These are phyloP conservation scores for Drosophila rubida DNA, from an alignment of 2,888 invertebrate genomes.

Conservation along the genomic window DNA sequence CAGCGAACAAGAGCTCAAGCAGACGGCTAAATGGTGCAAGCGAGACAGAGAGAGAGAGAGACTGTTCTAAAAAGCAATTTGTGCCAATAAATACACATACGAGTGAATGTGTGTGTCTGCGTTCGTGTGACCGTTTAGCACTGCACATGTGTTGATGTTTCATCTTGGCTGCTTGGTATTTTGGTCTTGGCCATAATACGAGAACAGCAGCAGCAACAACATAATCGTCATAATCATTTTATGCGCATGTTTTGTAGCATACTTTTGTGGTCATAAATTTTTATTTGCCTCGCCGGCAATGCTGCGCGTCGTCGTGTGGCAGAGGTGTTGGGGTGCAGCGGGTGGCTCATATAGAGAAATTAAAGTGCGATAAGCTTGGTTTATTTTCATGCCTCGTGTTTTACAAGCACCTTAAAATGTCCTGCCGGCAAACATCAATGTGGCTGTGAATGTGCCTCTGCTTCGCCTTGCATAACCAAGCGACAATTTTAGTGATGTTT, in stretches of 20 bases:
- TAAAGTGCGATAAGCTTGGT: slow-evolving; percentile 75
- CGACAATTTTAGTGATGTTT: slow-evolving; percentile 28
- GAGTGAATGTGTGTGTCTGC: slow-evolving; percentile 26
- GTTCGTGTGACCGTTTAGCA: slow-evolving; percentile 44
- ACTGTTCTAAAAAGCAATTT: slow-evolving; percentile 73
- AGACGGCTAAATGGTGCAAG: slow-evolving; percentile 29
- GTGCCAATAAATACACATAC: slow-evolving; percentile 75
- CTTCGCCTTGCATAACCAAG: slow-evolving; percentile 24
- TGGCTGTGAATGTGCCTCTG: slow-evolving; percentile 3
- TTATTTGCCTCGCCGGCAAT: slow-evolving; percentile 66
- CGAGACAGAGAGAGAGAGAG: slow-evolving; percentile 8
- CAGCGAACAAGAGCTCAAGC: slow-evolving; percentile 7
- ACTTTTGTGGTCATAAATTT: slow-evolving; percentile 77
- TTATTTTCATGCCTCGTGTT: slow-evolving; percentile 61
- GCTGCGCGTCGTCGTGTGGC: slow-evolving; percentile 38
- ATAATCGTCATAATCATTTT: slow-evolving; percentile 81
- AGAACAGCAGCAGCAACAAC: slow-evolving; percentile 38
- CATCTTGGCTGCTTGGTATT: slow-evolving; percentile 40
- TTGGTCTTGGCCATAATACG: slow-evolving; percentile 44
- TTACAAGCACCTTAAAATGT: slow-evolving; percentile 54
- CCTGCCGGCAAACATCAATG: slow-evolving; percentile 9
- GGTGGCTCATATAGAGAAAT: slow-evolving; percentile 51
- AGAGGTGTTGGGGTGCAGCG: slow-evolving; percentile 6
- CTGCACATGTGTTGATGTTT: slow-evolving; percentile 47
- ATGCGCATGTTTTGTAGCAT: slow-evolving; percentile 73